phyloP scores from a whole-genome alignment of 2,888 invertebrate species.

The Hypercompe scribonia region DNA sequence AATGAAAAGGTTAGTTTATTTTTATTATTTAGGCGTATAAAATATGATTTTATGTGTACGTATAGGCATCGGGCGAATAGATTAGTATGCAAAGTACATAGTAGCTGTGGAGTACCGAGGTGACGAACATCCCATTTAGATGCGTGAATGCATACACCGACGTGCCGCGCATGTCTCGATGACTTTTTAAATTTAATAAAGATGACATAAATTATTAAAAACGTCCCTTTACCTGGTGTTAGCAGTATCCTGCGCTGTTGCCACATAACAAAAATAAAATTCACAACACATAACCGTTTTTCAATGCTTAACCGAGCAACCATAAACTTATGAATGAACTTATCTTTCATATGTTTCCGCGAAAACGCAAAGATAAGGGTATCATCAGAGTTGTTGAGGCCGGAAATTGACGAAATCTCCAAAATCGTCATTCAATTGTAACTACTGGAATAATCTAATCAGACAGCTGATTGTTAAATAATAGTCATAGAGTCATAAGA shows the following conservation, averaged over 20 bases:
- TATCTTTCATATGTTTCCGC: conserved; percentile 20
- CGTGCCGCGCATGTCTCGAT: conserved; percentile 66
- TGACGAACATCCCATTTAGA: conserved; percentile 79
- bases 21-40: conserved; percentile 53
- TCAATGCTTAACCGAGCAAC: conserved; percentile 2
- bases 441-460: conserved; percentile 13
- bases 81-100: conserved; percentile 80
- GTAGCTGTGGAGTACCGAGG: conserved; percentile 68
- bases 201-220: conserved; percentile 69
- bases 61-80: conserved; percentile 43
- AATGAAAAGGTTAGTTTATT: conserved; percentile 47
- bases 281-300: conserved; percentile 8
- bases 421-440: conserved; percentile 4
- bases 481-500: neutral
- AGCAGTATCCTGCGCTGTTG: conserved; percentile 29
- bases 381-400: neutral
- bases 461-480: neutral
- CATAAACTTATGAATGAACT: conserved; percentile 44
- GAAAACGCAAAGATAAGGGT: conserved; percentile 34
- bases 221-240: conserved; percentile 50
- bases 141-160: conserved; percentile 66
- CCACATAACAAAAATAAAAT: conserved; percentile 22
- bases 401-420: conserved; percentile 10
- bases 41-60: conserved; percentile 59
- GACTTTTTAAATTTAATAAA: conserved; percentile 56